Percentiles rank a stretch among this genome's conserved stretches.
Conservation (phyloP, 2,888 invertebrate species). For the Cerastis leucographa region DNA sequence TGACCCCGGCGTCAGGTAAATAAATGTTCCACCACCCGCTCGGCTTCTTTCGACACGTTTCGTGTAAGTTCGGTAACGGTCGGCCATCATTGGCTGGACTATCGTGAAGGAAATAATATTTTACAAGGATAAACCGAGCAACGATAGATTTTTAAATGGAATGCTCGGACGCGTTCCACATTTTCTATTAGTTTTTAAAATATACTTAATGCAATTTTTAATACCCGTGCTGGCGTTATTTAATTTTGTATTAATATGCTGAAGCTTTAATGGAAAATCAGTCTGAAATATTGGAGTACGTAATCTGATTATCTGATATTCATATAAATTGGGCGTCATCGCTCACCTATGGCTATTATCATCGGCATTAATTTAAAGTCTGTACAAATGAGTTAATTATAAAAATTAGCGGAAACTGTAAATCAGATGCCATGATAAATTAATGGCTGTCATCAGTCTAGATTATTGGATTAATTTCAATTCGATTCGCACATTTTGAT, state of each 20-base stretch:
- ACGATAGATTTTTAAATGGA: slow-evolving; percentile 44
- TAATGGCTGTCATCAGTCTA: slow-evolving; percentile 25
- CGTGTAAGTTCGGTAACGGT: slow-evolving; percentile 34
- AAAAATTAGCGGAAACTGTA: slow-evolving; percentile 17
- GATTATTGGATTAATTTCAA: slow-evolving; percentile 36
- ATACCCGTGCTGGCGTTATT: slow-evolving; percentile 14
- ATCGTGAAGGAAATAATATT: slow-evolving; percentile 53
- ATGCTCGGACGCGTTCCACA: slow-evolving; percentile 16
- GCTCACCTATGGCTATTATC: slow-evolving; percentile 13
- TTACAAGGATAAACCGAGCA: slow-evolving; percentile 17
- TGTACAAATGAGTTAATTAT: slow-evolving; percentile 23
- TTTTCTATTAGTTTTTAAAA: slow-evolving; percentile 40
- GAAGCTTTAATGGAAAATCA: not conserved
- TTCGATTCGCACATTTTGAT: slow-evolving; percentile 1
- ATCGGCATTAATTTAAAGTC: slow-evolving; percentile 4
- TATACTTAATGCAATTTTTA: slow-evolving; percentile 25
- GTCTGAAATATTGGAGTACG: not conserved
- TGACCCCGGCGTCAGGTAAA: slow-evolving; percentile 63
- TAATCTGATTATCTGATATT: not conserved
- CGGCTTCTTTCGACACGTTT: slow-evolving; percentile 39
- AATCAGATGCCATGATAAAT: slow-evolving; percentile 26
- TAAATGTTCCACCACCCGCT: slow-evolving; percentile 50
- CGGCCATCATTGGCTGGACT: slow-evolving; percentile 22
- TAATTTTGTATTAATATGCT: not conserved
- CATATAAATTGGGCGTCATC: not conserved